Evolutionary conservation across 1,140 invertebrate genomes (phyloP), one percentile per base, ranked within the genome.

Genomic region (Anadara kagoshimensis): DNA sequence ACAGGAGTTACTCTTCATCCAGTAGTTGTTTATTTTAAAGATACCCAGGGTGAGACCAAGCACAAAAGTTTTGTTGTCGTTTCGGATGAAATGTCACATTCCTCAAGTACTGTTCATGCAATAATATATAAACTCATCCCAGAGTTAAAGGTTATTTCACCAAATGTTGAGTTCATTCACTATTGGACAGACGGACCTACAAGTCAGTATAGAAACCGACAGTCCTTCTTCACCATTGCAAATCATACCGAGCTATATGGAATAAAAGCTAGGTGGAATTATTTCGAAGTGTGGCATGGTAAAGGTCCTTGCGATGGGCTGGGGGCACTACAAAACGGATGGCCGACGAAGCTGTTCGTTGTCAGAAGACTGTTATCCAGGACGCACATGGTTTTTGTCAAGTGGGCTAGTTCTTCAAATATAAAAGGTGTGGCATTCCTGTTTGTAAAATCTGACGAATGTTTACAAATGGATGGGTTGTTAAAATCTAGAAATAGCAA

Each of bases 161-260:
- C 71, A 12, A 29, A 62, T n/a, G 12, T 79, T 10, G 26, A 73
- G 47, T 56, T 29, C 14, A 56, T 79, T 57, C 78, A 80, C 65
- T 78, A 78, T 58, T 78, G 71, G 78, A 78, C 73, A 5, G 70
- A 80, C 54, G 70, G 57, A 12, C 80, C 72, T 0, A 67, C 72
- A 4, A 71, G 61, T 10, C 74, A 79, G 56, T 75, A 78, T 36
- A 18, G 69, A 16, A 76, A 76, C 22, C 44, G 53, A 44, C 59
- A 45, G 14, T 67, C 70, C 1, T 72, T 75, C 24, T n/a, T 57
- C 36, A 26, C 64, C 14, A 49, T 79, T 16, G 24, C 51, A 16
- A 0, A 53, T 14, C 66, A 65, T 49, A 36, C 29, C 49, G 36
- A 12, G n/a, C 36, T 51, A 1, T 62, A 51, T 57, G 51, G 49